Conservation (phyloP, 2,888 invertebrate genomes). For the Cantharis rustica region DNA sequence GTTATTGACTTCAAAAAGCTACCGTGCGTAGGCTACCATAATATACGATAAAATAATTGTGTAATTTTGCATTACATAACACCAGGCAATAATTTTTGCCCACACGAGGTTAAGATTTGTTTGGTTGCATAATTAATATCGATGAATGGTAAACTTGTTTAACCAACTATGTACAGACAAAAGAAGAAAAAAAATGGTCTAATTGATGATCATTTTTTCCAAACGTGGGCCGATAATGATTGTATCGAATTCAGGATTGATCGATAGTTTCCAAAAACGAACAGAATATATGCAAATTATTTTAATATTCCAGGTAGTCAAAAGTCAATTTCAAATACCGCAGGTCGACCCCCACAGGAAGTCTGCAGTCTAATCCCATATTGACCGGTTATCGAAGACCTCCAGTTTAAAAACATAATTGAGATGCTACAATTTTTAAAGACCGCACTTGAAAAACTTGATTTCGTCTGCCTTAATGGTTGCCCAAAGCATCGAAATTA, state of each 20-base stretch:
- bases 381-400: not conserved
- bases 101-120: conserved; percentile 19
- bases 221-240: not conserved
- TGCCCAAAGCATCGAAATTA: not conserved
- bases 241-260: not conserved
- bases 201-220: not conserved
- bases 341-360: no score
- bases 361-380: not conserved
- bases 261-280: not conserved
- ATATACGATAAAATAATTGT: conserved; percentile 15
- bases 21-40: conserved; percentile 16
- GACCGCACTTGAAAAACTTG: not conserved
- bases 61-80: conserved; percentile 21
- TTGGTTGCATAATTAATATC: conserved; percentile 16
- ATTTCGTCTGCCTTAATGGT: not conserved
- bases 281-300: not conserved
- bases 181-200: not conserved
- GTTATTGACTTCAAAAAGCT: conserved; percentile 24
- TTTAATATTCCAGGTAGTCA: not conserved
- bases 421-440: not conserved
- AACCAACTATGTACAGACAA: not conserved
- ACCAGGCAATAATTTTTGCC: conserved; percentile 25
- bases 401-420: not conserved
- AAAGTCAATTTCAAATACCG: no score
- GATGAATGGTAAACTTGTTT: not conserved